These are phyloP conservation scores for Phenganax marumi DNA, from an alignment of 92 coral and sea anemone species.

Conservation along the genomic window DNA sequence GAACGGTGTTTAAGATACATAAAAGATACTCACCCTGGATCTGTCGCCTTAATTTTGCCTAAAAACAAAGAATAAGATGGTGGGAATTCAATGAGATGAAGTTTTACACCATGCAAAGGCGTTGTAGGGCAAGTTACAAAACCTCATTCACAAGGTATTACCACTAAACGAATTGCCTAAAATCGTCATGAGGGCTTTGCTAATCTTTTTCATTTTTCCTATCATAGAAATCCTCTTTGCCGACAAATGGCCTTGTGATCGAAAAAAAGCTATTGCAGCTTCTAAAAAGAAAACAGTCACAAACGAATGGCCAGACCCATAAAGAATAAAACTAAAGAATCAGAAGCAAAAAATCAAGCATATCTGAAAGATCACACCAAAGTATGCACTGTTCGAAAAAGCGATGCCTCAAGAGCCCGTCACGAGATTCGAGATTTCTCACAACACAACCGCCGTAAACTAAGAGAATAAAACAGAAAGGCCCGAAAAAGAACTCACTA, in stretches of 20 bases:
- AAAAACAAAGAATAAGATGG: not conserved
- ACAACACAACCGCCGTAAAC: not conserved
- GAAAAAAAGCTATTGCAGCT: conserved; percentile 37
- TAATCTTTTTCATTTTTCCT: not conserved
- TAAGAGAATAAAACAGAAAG: not conserved
- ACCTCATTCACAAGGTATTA: not conserved
- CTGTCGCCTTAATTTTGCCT: not conserved
- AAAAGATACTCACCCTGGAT: conserved; percentile 15
- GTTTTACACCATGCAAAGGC: too few relatives aligned
- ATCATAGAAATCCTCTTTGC: conserved; percentile 3
- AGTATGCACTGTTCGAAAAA: conserved; percentile 16
- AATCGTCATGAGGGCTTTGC: not conserved
- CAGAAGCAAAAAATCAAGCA: conserved; percentile 15
- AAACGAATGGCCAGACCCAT: conserved; percentile 34
- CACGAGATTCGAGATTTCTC: conserved; percentile 39
- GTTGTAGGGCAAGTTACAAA: not conserved
- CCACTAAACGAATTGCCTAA: too few relatives aligned
- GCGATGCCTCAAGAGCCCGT: not conserved
- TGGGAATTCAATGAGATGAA: not conserved
- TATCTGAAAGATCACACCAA: conserved; percentile 26
- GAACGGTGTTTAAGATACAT: not conserved
- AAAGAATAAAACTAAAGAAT: conserved; percentile 25
- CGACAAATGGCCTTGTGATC: conserved; percentile 40
- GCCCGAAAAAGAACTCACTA: conserved; percentile 23
- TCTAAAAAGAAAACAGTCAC: conserved; percentile 19